These are phyloP conservation scores for Papilio helenus DNA, from an alignment of 1,140 invertebrate species.

Conservation along the genomic window DNA sequence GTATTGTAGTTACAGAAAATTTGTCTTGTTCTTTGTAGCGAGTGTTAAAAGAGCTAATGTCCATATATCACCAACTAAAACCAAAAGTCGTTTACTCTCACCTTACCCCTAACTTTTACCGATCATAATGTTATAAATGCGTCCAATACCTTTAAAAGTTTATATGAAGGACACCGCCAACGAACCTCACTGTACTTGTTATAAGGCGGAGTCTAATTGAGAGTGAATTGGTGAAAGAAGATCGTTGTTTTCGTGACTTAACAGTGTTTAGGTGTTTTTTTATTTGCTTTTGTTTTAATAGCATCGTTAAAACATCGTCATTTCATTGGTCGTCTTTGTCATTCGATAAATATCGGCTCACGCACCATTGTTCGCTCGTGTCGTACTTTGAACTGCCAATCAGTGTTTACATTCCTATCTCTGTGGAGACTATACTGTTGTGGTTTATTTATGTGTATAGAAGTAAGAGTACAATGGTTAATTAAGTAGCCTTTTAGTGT, in stretches of 20 bases:
- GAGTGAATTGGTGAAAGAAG: background rate
- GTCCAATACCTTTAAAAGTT: too few species aligned
- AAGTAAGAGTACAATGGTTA: background rate
- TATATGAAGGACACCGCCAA: background rate
- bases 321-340: slow-evolving; percentile 7
- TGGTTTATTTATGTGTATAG: background rate
- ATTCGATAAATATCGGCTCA: slow-evolving; percentile 9
- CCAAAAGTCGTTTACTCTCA: too few species aligned
- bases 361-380: slow-evolving; percentile 16
- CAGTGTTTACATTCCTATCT: slow-evolving; percentile 15
- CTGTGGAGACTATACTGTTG: background rate
- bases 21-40: too few species aligned
- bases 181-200: background rate
- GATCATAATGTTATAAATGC: too few species aligned
- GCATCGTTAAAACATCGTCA: background rate
- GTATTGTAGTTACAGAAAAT: too few species aligned
- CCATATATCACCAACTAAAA: too few species aligned
- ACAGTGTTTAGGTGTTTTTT: background rate
- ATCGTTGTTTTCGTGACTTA: background rate
- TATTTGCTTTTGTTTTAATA: slow-evolving; percentile 9
- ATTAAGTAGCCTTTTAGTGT: background rate
- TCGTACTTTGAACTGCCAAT: slow-evolving; percentile 14
- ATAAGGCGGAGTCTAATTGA: background rate
- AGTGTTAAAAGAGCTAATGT: too few species aligned
- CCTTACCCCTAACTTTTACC: too few species aligned